Evolutionary conservation across 1,140 invertebrate genomes (phyloP).

Genomic region (Tetramorium simillimum): DNA sequence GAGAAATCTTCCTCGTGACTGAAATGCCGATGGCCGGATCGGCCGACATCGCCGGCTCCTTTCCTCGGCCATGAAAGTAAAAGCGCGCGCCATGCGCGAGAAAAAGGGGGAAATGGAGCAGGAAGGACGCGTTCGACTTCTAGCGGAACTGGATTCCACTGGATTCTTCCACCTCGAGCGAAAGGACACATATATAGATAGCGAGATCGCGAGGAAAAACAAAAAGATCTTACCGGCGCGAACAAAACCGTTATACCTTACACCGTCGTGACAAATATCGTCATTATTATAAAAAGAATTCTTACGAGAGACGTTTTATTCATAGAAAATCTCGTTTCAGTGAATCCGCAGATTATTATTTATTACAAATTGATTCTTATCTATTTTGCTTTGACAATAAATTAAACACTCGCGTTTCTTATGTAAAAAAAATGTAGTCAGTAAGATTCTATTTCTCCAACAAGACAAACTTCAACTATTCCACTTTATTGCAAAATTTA

Average conservation of each 20-base stretch:
- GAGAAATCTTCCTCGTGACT: constrained; percentile 70
- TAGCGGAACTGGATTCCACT: constrained; percentile 1
- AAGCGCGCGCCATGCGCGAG: constrained; percentile 40
- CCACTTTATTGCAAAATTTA: neutral
- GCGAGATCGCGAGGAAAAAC: neutral
- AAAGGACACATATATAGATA: neutral
- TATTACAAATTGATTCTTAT: neutral
- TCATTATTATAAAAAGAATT: neutral
- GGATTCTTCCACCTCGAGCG: neutral
- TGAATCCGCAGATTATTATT: neutral
- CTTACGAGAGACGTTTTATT: neutral
- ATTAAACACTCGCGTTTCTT: neutral
- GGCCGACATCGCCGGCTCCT: constrained; percentile 33
- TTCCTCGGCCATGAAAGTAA: constrained; percentile 67
- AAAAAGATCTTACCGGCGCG: neutral
- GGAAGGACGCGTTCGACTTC: constrained; percentile 25
- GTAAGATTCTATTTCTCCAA: neutral
- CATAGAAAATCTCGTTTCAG: neutral
- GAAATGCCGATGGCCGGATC: constrained; percentile 45
- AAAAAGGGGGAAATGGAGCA: constrained; percentile 44
- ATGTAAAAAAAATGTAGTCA: neutral
- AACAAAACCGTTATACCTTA: neutral
- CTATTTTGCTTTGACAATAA: neutral
- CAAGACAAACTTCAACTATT: neutral
- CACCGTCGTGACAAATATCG: neutral